Base-by-base conservation (phyloP, 37 sponge, comb jelly and placozoan genomes). In the Chondrilla cf. caribensis region DNA sequence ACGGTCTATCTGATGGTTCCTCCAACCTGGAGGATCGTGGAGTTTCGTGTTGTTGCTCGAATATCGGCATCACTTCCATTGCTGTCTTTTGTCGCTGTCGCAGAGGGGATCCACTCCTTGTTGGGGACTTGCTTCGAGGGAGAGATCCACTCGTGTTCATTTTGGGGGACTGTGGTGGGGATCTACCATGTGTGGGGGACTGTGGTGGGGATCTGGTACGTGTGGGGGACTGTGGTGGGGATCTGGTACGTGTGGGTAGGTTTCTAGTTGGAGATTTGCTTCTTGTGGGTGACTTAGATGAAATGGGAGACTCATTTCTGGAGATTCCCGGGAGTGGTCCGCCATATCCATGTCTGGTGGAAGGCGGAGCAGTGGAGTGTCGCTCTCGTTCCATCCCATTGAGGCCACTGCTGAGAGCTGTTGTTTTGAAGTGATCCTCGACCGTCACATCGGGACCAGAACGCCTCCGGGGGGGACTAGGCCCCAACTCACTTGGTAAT, bases 401-500 rank as follows among this genome's bases (percentile, higher is more conserved):
- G 42, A 41, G 44, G 21, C 24, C 39, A 4, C 2, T 2, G 64
- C 18, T 62, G n/a, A n/a, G n/a, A n/a, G n/a, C n/a, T 47, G 51
- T 47, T 6, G 6, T 6, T 6, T 47, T 47, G 11, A 47, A 11
- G 51, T 47, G 51, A 6, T 47, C 51, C 11, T 47, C 51, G 18
- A 41, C 43, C 31, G 76, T 2, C 21, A 73, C 17, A 40, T 21
- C 76, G 2, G 76, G 76, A 1, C 44, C 76, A 43, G 76, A 40
- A 15, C 44, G 44, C 7, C 76, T 37, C 2, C 76, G 11, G 2
- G 18, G 21, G 1, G 76, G 44, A 25, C 41, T 39, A 67, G 68
- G 68, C 15, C 68, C 68, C 41, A 73, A 15, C 44, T 73, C 76
- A 40, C 76, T 73, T 38, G 76, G 76, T 2, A 73, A 43, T 15